Conservation (phyloP, 2,888 invertebrate genomes). For the Penaeus monodon region DNA sequence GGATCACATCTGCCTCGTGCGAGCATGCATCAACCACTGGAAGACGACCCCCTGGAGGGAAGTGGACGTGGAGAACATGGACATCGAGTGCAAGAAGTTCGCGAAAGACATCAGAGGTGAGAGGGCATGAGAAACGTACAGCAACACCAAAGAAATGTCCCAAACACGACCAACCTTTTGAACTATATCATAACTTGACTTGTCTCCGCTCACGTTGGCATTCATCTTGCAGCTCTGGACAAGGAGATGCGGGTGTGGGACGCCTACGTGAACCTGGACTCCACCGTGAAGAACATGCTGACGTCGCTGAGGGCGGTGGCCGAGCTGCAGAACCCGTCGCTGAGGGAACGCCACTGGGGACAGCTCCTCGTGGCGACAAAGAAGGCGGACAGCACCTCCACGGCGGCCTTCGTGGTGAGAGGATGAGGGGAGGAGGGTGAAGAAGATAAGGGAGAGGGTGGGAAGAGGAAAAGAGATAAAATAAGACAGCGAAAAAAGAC, state of each 20-base stretch:
- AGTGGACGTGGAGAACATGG: constrained; percentile 98
- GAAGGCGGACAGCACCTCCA: constrained; percentile 69
- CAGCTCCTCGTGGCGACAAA: constrained; percentile 96
- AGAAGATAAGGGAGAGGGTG: background rate
- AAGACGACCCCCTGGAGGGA: constrained; percentile 97
- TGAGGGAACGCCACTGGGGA: constrained; percentile 95
- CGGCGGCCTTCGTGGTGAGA: constrained; percentile 49
- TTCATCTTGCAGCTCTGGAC: constrained; percentile 77
- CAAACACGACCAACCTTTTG: too few relatives aligned
- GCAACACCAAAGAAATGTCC: too few relatives aligned
- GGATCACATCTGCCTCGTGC: constrained; percentile 93
- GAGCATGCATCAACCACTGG: constrained; percentile 94
- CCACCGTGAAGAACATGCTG: constrained; percentile 94
- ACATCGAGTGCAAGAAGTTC: constrained; percentile 97
- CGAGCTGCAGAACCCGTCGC: constrained; percentile 95
- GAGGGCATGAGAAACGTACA: too few relatives aligned
- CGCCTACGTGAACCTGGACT: constrained; percentile 87
- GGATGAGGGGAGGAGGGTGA: background rate
- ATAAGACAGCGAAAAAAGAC: too few relatives aligned
- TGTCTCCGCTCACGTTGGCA: too few relatives aligned
- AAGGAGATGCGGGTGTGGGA: constrained; percentile 98
- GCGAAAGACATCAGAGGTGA: constrained; percentile 89
- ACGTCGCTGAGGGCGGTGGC: constrained; percentile 94
- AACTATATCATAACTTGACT: too few relatives aligned
- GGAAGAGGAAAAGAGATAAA: too few relatives aligned